Percentiles rank a stretch among this genome's conserved stretches.
phyloP scores from a whole-genome alignment of 2,113 vertebrate genomes.

The Percopsis transmontana region DNA sequence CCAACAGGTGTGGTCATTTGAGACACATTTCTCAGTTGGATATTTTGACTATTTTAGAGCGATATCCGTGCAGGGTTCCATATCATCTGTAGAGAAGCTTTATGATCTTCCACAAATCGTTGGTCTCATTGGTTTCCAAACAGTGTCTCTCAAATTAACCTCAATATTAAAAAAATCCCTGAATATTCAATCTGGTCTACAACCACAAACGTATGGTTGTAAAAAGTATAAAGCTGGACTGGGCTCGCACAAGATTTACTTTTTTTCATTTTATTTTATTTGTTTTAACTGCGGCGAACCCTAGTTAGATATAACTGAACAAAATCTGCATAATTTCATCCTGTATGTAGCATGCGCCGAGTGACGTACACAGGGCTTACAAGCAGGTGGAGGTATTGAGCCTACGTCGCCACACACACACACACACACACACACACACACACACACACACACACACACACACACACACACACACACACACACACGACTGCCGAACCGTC shows the following conservation, averaged over 20 bases:
- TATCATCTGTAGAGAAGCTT: too few species aligned
- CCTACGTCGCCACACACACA: constrained; percentile 4
- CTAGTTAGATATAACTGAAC: neutral
- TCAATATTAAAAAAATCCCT: neutral
- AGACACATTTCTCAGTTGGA: neutral
- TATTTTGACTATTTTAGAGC: neutral
- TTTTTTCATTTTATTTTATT: too few species aligned
- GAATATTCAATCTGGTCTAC: neutral
- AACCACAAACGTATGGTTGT: neutral
- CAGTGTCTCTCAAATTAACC: neutral
- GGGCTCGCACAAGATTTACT: too few species aligned
- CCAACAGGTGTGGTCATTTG: neutral
- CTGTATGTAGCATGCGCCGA: neutral
- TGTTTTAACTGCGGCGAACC: too few species aligned
- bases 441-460: too few species aligned
- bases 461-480: too few species aligned
- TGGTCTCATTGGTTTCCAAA: neutral
- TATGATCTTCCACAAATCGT: too few species aligned
- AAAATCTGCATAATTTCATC: neutral
- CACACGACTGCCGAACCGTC: neutral
- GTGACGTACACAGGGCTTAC: constrained; percentile 16
- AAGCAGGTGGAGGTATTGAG: constrained; percentile 61
- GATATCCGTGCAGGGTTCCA: neutral
- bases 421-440: neutral
- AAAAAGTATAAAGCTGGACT: too few species aligned